Conservation (phyloP, 2,113 vertebrate species). For the Ceuthmochares aereus region DNA sequence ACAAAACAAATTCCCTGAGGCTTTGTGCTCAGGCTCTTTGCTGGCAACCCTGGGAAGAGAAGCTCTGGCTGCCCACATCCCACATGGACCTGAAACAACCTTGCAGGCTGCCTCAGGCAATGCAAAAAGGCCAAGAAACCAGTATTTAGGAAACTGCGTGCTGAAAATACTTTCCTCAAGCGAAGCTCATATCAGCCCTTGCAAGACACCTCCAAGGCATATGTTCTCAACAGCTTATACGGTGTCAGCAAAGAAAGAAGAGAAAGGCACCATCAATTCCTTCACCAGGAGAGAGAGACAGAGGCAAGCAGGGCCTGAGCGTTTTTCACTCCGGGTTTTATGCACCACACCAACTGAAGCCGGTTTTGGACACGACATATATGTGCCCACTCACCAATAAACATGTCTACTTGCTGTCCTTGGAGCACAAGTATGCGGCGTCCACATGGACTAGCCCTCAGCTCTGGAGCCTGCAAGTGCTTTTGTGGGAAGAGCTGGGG, state of each 20-base stretch:
- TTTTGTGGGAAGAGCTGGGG: not conserved
- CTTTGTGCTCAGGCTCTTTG: not conserved
- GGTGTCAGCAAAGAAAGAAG: not conserved
- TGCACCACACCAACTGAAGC: accelerated
- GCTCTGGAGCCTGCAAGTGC: not conserved
- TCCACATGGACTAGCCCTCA: not conserved
- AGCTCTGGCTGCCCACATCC: not conserved
- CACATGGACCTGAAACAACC: not conserved
- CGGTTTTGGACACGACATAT: not conserved
- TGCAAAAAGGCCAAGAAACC: not conserved
- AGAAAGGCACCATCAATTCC: not conserved
- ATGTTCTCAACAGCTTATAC: not conserved
- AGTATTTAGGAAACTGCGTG: not conserved
- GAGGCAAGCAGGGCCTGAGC: accelerated
- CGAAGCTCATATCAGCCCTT: not conserved
- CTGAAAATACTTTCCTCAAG: not conserved
- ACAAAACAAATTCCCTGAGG: not conserved
- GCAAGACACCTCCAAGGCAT: not conserved
- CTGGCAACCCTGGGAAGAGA: not conserved
- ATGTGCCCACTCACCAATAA: not conserved
- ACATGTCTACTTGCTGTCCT: not conserved
- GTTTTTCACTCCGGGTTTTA: not conserved
- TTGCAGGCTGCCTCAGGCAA: not conserved
- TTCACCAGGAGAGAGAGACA: not conserved
- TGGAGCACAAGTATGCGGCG: not conserved